phyloP scores from a whole-genome alignment of 2,797 vertebrate species.

The Sparus aurata region DNA sequence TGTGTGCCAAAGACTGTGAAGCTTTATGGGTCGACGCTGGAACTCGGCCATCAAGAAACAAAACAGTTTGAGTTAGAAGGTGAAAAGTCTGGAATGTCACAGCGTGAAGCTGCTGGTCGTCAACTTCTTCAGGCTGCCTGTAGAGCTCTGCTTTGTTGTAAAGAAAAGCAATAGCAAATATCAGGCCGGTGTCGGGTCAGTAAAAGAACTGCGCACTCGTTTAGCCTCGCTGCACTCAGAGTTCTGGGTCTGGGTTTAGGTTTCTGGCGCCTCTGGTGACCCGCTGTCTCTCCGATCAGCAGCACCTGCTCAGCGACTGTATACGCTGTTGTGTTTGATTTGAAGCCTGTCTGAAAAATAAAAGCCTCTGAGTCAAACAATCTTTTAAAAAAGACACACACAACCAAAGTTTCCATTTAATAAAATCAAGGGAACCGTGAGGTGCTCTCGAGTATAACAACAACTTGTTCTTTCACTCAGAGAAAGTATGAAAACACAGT shows the following conservation, averaged over 20 bases:
- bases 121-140: constrained; percentile 52
- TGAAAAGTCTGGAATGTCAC: constrained; percentile 14
- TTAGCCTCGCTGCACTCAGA: background rate
- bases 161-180: constrained; percentile 7
- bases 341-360: background rate
- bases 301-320: background rate
- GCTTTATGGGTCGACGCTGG: constrained; percentile 15
- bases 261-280: background rate
- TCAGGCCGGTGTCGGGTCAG: background rate
- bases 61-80: background rate
- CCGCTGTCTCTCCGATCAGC: background rate
- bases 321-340: background rate
- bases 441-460: background rate
- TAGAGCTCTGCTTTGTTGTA: constrained; percentile 13
- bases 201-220: constrained; percentile 6
- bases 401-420: background rate
- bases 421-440: background rate
- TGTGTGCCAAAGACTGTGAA: constrained; percentile 15
- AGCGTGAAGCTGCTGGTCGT: constrained; percentile 50
- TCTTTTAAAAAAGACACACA: background rate
- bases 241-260: background rate
- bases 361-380: background rate
- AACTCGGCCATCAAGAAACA: background rate
- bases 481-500: background rate
- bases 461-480: background rate